Conservation (phyloP, 2,888 invertebrate species). For the Cenopis cana region DNA sequence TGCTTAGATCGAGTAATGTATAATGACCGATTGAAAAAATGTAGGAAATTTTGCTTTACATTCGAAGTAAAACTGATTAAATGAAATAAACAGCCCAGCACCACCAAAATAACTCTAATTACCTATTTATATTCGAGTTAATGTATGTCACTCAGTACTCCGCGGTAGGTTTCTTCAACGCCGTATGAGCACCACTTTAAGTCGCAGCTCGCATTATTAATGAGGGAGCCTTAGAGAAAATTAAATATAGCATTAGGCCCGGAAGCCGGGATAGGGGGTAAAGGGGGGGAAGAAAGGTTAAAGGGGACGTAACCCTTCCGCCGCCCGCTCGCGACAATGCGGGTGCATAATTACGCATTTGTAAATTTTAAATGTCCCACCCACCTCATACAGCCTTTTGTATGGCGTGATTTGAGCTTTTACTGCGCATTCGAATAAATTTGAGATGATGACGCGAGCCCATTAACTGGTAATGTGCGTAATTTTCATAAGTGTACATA, state of each 20-base stretch:
- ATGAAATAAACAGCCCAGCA: not conserved
- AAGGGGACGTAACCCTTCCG: constrained; percentile 73
- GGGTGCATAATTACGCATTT: constrained; percentile 86
- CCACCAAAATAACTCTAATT: constrained; percentile 35
- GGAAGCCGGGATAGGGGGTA: constrained; percentile 77
- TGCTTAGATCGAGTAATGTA: no score
- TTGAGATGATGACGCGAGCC: constrained; percentile 71
- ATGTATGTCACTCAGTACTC: constrained; percentile 44
- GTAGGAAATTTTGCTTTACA: not conserved
- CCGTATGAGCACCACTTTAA: constrained; percentile 84
- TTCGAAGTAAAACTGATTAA: not conserved
- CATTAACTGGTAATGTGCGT: constrained; percentile 68
- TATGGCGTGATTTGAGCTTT: constrained; percentile 82
- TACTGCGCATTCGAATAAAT: constrained; percentile 75
- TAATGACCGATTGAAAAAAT: not conserved
- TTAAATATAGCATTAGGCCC: constrained; percentile 85
- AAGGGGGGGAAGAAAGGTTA: constrained; percentile 54
- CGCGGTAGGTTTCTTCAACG: constrained; percentile 63
- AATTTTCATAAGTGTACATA: constrained; percentile 63
- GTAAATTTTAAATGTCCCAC: constrained; percentile 84
- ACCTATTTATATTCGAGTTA: constrained; percentile 40
- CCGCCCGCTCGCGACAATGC: constrained; percentile 76
- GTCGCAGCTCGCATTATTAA: constrained; percentile 84
- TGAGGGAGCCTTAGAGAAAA: constrained; percentile 85
- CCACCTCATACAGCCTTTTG: constrained; percentile 82